These are phyloP conservation scores for Neofelis nebulosa DNA, from an alignment of 2,113 vertebrate genomes.

Conservation along the genomic window DNA sequence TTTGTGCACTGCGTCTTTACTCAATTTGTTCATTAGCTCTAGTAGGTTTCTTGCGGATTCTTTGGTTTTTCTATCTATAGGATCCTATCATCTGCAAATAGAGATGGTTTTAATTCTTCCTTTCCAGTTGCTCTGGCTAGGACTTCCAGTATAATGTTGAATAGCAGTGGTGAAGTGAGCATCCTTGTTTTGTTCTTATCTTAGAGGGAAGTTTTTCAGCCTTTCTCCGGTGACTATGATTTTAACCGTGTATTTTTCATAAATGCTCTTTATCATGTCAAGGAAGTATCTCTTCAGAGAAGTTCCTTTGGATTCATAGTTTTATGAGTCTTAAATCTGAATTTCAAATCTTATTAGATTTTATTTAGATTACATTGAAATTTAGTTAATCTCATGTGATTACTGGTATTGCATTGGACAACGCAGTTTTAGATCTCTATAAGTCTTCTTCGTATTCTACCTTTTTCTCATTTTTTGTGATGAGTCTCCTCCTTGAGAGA, in stretches of 20 bases:
- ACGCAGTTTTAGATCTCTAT: neutral
- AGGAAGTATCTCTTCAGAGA: neutral
- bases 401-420: neutral
- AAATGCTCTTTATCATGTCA: neutral
- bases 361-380: constrained; percentile 17
- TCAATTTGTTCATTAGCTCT: neutral
- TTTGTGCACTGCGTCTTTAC: neutral
- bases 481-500: neutral
- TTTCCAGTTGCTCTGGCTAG: neutral
- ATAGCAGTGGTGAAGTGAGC: neutral
- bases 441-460: neutral
- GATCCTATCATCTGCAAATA: neutral
- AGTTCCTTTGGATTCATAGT: neutral
- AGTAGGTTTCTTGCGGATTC: neutral
- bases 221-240: neutral
- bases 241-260: neutral
- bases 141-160: neutral
- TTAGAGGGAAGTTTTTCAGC: neutral
- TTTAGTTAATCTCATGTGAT: neutral
- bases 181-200: neutral
- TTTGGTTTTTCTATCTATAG: neutral
- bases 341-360: neutral
- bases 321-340: neutral
- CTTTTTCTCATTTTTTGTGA: neutral
- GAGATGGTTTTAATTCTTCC: neutral